Evolutionary conservation across 2,797 vertebrate genomes (phyloP).

Genomic region (Pseudopleuronectes americanus): DNA sequence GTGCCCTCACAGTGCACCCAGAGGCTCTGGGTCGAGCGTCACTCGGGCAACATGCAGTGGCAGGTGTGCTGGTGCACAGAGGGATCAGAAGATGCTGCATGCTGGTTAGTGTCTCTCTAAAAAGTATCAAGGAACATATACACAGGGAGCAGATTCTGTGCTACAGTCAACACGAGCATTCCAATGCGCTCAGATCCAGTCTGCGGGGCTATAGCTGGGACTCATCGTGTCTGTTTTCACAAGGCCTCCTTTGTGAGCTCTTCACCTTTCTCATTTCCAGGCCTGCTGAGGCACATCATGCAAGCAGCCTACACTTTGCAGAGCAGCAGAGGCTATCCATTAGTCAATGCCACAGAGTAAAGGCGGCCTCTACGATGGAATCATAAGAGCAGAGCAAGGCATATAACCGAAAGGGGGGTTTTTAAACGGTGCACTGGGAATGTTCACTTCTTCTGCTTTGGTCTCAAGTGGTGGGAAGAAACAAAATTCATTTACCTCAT

Average conservation of each 20-base stretch:
- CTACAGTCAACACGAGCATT: slow-evolving; percentile 16
- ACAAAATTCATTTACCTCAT: too few relatives aligned
- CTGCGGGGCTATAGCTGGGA: slow-evolving; percentile 30
- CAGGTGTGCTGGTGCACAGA: slow-evolving; percentile 50
- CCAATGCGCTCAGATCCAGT: slow-evolving; percentile 40
- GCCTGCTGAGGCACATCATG: slow-evolving; percentile 68
- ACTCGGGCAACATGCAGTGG: slow-evolving; percentile 9
- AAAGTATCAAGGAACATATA: slow-evolving; percentile 48
- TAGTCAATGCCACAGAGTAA: slow-evolving; percentile 70
- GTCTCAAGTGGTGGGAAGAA: too few relatives aligned
- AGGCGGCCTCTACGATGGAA: slow-evolving; percentile 65
- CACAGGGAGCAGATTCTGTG: slow-evolving; percentile 43
- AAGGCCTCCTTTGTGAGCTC: slow-evolving; percentile 48
- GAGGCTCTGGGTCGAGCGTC: slow-evolving; percentile 19
- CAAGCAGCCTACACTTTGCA: slow-evolving; percentile 44
- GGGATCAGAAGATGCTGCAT: slow-evolving; percentile 51
- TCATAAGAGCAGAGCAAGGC: slow-evolving; percentile 52
- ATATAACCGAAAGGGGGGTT: slow-evolving; percentile 16
- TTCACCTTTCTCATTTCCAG: slow-evolving; percentile 69
- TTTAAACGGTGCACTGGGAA: slow-evolving; percentile 44
- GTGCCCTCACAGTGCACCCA: slow-evolving; percentile 19
- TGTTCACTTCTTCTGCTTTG: background rate
- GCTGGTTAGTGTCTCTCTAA: slow-evolving; percentile 33
- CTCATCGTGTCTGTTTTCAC: slow-evolving; percentile 46
- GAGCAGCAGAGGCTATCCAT: slow-evolving; percentile 67